phyloP scores from a whole-genome alignment of 2,888 invertebrate genomes.

The Drosophila gaucha region DNA sequence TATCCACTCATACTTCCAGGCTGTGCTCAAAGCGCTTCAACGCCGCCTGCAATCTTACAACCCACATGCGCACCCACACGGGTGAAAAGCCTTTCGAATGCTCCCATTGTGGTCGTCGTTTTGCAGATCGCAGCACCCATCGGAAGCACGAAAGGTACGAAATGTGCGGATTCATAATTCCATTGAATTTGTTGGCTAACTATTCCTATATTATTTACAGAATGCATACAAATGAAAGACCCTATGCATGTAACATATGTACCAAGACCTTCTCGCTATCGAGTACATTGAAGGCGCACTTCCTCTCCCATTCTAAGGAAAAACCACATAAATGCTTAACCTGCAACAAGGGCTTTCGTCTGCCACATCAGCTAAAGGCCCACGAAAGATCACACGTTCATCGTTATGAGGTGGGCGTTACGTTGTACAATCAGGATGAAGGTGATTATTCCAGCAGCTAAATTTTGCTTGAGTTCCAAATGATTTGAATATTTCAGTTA shows the following conservation, averaged over 20 bases:
- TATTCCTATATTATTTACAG: conserved; percentile 36
- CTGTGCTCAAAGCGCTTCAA: conserved; percentile 72
- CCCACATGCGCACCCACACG: conserved; percentile 80
- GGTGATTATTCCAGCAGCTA: conserved; percentile 20
- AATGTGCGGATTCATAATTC: background rate
- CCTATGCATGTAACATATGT: conserved; percentile 74
- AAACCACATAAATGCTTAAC: conserved; percentile 80
- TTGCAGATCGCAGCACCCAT: conserved; percentile 82
- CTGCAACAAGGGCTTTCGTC: conserved; percentile 82
- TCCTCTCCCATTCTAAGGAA: conserved; percentile 76
- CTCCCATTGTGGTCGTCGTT: conserved; percentile 72
- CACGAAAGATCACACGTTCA: conserved; percentile 69
- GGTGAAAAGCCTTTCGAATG: conserved; percentile 80
- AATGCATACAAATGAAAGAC: conserved; percentile 82
- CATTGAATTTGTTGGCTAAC: background rate
- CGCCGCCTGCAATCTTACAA: conserved; percentile 73
- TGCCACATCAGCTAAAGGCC: conserved; percentile 83
- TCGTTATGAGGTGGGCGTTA: conserved; percentile 40
- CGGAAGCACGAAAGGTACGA: conserved; percentile 82
- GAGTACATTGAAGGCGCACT: conserved; percentile 78
- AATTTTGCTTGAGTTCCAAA: background rate
- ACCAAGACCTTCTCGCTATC: conserved; percentile 79
- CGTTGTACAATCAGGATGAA: conserved; percentile 34
- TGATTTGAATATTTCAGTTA: background rate
- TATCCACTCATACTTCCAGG: conserved; percentile 33